Base-by-base conservation (phyloP, 2,113 vertebrate genomes). In the Sebastes schlegelii region DNA sequence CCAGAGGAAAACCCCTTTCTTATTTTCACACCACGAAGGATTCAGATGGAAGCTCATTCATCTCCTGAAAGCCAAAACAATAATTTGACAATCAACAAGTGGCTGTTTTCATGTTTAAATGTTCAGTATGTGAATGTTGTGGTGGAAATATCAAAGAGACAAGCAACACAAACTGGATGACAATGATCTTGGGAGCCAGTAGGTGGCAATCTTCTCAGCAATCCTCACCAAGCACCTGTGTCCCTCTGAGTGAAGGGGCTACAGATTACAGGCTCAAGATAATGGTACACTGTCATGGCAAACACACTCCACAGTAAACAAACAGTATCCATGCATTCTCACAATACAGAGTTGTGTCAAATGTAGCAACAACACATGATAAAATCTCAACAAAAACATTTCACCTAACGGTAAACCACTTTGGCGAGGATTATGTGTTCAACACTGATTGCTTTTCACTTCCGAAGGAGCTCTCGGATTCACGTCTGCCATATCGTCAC, bases 171-270 rank as follows among this genome's bases (percentile, higher is more conserved):
- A 42, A 48, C 6, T 34, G 16, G 51, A 21, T 72, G 74, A 46
- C 52, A 84, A 34, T 85, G 60, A 81, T 58, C 0, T 60, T 71
- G 26, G 58, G 52, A 74, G 68, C 91, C 88, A 92, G 89, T 80
- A 87, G 90, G 79, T 77, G 91, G 87, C 87, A 87, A 87, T 90
- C 86, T 91, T 79, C 48, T 74, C 80, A 89, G 49, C 58, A 42
- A 17, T 11, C 63, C 84, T 65, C 64, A 11, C 45, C 6, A 45
- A 64, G 19, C 80, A 87, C 87, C 82, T 80, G 78, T 60, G 34
- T 72, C 62, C 55, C 34, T 46, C 34, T 75, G 26, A 80, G n/a
- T 45, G 52, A 46, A 87, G 26, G 45, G 21, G 52, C 2, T 54
- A 21, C 63, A 70, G 8, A 78, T 48, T 19, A 64, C 65, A 74